These are phyloP conservation scores for Zosterops hypoxanthus DNA, from an alignment of 2,113 vertebrate genomes.

Conservation along the genomic window DNA sequence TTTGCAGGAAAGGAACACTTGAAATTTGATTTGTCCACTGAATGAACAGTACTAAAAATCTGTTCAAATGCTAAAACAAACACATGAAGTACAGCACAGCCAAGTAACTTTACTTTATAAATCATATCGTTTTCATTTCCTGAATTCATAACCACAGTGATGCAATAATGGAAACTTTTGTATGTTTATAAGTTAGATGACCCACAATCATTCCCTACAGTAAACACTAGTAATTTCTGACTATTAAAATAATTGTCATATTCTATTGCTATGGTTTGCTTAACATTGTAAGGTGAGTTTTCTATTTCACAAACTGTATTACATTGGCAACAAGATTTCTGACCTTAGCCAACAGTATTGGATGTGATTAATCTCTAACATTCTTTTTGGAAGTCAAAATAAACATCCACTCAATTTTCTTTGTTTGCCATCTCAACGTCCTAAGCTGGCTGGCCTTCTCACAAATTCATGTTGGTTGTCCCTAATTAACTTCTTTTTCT, in stretches of 20 bases:
- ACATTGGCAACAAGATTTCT: constrained; percentile 36
- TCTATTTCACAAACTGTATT: not conserved
- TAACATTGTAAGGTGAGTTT: not conserved
- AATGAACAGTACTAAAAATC: constrained; percentile 22
- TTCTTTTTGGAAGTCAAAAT: constrained; percentile 51
- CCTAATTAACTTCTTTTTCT: not conserved
- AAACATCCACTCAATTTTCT: constrained; percentile 44
- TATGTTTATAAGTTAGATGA: constrained; percentile 57
- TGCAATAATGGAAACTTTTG: constrained; percentile 61
- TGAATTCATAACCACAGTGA: constrained; percentile 58
- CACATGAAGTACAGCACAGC: constrained; percentile 1
- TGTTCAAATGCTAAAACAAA: not conserved
- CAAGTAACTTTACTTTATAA: constrained; percentile 57
- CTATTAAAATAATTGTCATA: constrained; percentile 48
- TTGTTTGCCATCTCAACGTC: constrained; percentile 39
- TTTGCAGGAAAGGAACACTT: constrained; percentile 21
- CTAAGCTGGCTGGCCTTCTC: not conserved
- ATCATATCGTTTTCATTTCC: constrained; percentile 49
- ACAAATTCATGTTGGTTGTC: not conserved
- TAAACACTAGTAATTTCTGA: constrained; percentile 49
- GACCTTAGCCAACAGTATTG: constrained; percentile 22
- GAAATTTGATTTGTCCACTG: constrained; percentile 29
- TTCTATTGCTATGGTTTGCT: constrained; percentile 20
- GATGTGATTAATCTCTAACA: constrained; percentile 42
- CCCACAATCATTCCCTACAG: not conserved